Evolutionary conservation across 2,888 invertebrate genomes (phyloP), one percentile per base, ranked within the genome.

Genomic region (Hemaris fuciformis): DNA sequence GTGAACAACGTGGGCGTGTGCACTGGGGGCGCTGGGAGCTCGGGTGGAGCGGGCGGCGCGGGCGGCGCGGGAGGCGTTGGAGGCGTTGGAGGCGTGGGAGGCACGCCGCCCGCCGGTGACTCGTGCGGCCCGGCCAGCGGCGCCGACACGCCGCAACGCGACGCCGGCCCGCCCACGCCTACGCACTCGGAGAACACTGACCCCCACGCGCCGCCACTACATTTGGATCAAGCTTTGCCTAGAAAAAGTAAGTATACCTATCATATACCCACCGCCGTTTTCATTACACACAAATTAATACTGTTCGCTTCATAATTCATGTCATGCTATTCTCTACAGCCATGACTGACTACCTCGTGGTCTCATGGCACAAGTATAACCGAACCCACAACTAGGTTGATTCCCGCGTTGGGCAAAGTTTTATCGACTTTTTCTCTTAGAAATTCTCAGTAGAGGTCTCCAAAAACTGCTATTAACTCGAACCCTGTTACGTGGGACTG

Each of bases 151-250:
- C 86, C 91, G 79, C 81, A 87, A 75, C 83, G 93, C 74, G 83
- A 93, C 84, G 80, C 86, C 10, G 92, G 91, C n/a, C 91, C 91
- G 43, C 91, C 92, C 45, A 91, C 92, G 46, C 92, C 92, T 57
- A 92, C 92, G 64, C 92, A 92, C 72, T 92, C 92, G 0, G 92
- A 92, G 76, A 91, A 85, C 70, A 81, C 75, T 61, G 91, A 91
- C 70, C 91, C 91, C 10, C 91, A 91, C 66, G 91, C 91, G 45
- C 91, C 91, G 38, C 91, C 93, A 42, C 78, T 93, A 58, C 89
- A 93, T 60, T 84, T 94, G 62, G 93, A 94, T 27, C 90, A 91
- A 61, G 93, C 94, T 59, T 80, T 94, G 76, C 94, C 94, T 46
- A 89, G 94, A 65, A 90, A 89, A 69, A 91, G 88, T 88, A 58